phyloP scores from a whole-genome alignment of 2,113 vertebrate species.

The Prionailurus bengalensis region DNA sequence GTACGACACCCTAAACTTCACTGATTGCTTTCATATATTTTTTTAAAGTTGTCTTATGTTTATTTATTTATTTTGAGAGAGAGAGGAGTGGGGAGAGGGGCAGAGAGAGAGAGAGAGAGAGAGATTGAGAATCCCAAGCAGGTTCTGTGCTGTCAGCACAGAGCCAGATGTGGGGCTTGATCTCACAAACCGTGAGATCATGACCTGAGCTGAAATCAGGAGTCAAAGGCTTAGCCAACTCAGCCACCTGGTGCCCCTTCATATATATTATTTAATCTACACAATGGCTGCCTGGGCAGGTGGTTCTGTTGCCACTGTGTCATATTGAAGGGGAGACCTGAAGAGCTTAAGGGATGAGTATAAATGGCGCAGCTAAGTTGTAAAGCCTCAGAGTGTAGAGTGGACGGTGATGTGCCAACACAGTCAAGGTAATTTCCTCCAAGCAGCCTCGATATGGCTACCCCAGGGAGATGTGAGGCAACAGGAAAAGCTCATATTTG shows the following conservation, averaged over 20 bases:
- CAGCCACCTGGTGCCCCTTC: too few species aligned
- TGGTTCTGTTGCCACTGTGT: neutral
- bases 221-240: too few species aligned
- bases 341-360: neutral
- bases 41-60: too few species aligned
- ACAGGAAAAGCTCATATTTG: neutral
- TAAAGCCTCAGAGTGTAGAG: neutral
- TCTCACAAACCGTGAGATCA: too few species aligned
- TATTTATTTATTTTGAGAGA: too few species aligned
- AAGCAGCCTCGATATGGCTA: neutral
- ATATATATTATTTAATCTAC: neutral
- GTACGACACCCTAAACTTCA: neutral
- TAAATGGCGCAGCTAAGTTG: neutral
- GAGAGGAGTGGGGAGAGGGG: too few species aligned
- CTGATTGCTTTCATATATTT: neutral
- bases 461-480: neutral
- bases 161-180: too few species aligned
- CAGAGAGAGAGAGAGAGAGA: too few species aligned
- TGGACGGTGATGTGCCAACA: neutral
- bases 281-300: neutral
- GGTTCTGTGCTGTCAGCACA: too few species aligned
- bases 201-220: too few species aligned
- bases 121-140: too few species aligned
- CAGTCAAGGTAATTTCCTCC: neutral
- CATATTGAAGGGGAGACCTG: neutral